Base-by-base conservation (phyloP, 1,140 invertebrate genomes). In the Ceratina australensis region DNA sequence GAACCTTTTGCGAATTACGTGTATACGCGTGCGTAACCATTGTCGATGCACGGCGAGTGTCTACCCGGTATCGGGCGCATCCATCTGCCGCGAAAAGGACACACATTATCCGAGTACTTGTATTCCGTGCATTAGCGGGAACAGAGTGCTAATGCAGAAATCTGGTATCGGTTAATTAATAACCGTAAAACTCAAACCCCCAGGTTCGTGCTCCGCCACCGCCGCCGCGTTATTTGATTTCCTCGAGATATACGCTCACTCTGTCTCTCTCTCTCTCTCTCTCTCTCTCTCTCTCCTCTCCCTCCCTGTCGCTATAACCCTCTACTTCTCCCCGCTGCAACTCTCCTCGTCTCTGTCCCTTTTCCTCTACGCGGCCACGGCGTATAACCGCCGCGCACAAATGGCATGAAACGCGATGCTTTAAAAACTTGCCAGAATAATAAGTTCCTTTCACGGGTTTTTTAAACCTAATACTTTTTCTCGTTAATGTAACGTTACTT, bases 141-240 rank as follows among this genome's bases (percentile, higher is more conserved):
- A 84, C 80, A 83, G 87, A 86, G 85, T 87, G 87, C 86, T 89
- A 89, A 89, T 89, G 87, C 88, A 88, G 87, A 89, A 89, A 88
- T 88, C 88, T 89, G 81, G 88, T 89, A 89, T 88, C 87, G 84
- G 84, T 86, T 89, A 89, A 89, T 89, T 89, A 89, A 89, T 89
- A 89, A 89, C 87, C 88, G 87, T 89, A 87, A 89, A 89, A 88
- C 87, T 88, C 85, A 84, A 88, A 86, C 83, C 86, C 82, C 79
- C 72, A 60, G 71, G 79, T 78, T 73, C 83, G 81, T 80, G 80
- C 80, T 65, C 61, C 74, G 78, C 79, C 33, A 42, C 33, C 33
- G 33, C 16, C 61, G 79, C 72, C 82, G 61, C 75, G 72, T 79
- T 86, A 86, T 86, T 86, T 86, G 85, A 87, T 86, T 81, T 87